Evolutionary conservation across 2,797 vertebrate genomes (phyloP).

Genomic region (Rhinoraja longicauda): DNA sequence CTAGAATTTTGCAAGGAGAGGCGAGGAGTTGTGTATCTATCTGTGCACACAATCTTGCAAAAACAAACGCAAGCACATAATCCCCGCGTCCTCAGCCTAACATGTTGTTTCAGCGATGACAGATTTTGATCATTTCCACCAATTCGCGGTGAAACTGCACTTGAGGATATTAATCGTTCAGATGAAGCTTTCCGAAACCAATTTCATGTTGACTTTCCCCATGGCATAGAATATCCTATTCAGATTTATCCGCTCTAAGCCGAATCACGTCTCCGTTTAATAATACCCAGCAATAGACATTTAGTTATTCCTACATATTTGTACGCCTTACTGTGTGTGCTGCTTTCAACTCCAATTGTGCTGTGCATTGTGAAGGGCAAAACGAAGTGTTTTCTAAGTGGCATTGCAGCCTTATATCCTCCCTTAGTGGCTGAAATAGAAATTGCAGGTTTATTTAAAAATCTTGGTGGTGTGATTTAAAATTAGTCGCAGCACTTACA

Average conservation of each 20-base stretch:
- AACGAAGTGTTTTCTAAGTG: not conserved
- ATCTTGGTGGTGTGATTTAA: not conserved
- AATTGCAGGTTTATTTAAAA: constrained; percentile 51
- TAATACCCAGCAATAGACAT: not conserved
- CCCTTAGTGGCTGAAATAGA: constrained; percentile 62
- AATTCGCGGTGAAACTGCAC: not conserved
- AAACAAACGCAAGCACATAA: not conserved
- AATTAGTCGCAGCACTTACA: constrained; percentile 15
- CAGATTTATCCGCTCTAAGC: not conserved
- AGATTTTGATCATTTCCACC: constrained; percentile 2
- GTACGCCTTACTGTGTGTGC: not conserved
- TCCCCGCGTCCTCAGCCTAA: not conserved
- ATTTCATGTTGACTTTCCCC: not conserved
- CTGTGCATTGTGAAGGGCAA: constrained; percentile 31
- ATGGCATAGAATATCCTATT: not conserved
- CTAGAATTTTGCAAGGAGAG: constrained; percentile 1
- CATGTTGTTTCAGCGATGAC: not conserved
- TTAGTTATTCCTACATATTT: constrained; percentile 16
- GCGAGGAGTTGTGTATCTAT: not conserved
- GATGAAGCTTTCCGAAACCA: not conserved
- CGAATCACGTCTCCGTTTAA: not conserved
- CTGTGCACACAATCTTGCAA: not conserved
- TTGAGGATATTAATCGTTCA: not conserved
- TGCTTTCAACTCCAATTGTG: constrained; percentile 32
- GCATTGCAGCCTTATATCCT: constrained; percentile 59